Evolutionary conservation across 2,113 vertebrate genomes (phyloP).

Genomic region (Aptenodytes patagonicus): DNA sequence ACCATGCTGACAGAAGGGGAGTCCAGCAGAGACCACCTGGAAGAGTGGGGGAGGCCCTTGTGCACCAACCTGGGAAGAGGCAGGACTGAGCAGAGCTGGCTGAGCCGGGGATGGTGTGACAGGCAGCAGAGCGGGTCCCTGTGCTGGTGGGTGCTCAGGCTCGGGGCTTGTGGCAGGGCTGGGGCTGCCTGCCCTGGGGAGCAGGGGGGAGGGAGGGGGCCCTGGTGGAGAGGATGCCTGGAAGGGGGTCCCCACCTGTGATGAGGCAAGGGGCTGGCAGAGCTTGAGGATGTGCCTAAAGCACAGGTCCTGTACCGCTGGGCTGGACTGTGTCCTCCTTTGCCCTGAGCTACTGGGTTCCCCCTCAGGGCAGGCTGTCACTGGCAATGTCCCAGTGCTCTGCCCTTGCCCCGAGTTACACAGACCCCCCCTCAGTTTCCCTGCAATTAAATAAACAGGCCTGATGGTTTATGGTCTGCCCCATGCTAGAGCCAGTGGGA

Average conservation of each 20-base stretch:
- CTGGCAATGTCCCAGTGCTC: background rate
- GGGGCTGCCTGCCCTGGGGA: background rate
- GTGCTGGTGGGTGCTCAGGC: background rate
- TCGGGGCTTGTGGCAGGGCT: background rate
- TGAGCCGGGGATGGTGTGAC: rapidly evolving
- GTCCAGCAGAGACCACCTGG: background rate
- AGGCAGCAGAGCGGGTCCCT: rapidly evolving
- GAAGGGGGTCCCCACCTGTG: background rate
- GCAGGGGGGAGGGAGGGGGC: too few relatives aligned
- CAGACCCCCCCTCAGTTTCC: rapidly evolving
- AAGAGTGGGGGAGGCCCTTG: rapidly evolving
- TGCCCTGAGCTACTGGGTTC: background rate
- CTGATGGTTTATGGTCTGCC: rapidly evolving
- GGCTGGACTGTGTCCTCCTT: background rate
- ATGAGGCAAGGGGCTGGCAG: background rate
- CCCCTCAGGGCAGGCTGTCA: background rate
- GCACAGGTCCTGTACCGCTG: background rate
- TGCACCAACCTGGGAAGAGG: rapidly evolving
- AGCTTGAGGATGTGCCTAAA: background rate
- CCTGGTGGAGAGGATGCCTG: background rate
- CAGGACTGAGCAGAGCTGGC: background rate
- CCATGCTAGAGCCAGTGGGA: rapidly evolving
- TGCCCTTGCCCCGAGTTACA: rapidly evolving
- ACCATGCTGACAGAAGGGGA: too few relatives aligned
- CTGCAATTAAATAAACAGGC: too few relatives aligned